Conservation (phyloP, 2,888 invertebrate species). For the Steromphala cineraria region DNA sequence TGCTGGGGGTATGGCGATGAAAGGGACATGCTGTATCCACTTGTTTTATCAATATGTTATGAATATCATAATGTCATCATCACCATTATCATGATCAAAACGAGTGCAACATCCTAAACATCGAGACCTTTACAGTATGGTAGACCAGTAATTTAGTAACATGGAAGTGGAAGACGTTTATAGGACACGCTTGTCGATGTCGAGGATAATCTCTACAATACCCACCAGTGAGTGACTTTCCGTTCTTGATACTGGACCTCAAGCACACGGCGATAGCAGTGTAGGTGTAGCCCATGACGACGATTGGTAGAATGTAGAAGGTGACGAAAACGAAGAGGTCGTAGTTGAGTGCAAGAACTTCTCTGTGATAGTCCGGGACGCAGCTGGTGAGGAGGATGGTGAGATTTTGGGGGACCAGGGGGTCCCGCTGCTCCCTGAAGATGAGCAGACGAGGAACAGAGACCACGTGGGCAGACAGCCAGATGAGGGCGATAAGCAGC, state of each 20-base stretch:
- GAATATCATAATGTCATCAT: too few species aligned
- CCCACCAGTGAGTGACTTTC: constrained; percentile 11
- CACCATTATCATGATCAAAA: too few species aligned
- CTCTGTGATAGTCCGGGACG: constrained; percentile 37
- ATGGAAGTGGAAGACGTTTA: too few species aligned
- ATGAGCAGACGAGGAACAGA: constrained; percentile 65
- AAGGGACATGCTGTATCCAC: too few species aligned
- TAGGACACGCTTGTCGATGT: too few species aligned
- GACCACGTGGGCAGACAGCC: constrained; percentile 83
- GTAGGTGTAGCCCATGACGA: constrained; percentile 70
- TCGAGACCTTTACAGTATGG: too few species aligned
- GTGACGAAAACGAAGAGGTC: constrained; percentile 58
- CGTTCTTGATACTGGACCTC: neutral
- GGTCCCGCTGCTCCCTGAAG: constrained; percentile 53
- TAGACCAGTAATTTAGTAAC: too few species aligned
- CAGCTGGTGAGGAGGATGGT: constrained; percentile 61
- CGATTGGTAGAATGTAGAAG: constrained; percentile 85
- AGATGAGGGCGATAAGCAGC: constrained; percentile 87
- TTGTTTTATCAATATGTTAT: too few species aligned
- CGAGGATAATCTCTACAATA: neutral
- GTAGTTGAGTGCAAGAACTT: constrained; percentile 51
- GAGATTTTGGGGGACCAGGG: constrained; percentile 52
- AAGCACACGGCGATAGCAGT: constrained; percentile 64
- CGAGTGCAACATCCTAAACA: too few species aligned
- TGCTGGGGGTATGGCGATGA: too few species aligned